Percentiles rank a stretch among this genome's conserved stretches.
Conservation (phyloP, 2,113 vertebrate genomes). For the Tapirus terrestris region DNA sequence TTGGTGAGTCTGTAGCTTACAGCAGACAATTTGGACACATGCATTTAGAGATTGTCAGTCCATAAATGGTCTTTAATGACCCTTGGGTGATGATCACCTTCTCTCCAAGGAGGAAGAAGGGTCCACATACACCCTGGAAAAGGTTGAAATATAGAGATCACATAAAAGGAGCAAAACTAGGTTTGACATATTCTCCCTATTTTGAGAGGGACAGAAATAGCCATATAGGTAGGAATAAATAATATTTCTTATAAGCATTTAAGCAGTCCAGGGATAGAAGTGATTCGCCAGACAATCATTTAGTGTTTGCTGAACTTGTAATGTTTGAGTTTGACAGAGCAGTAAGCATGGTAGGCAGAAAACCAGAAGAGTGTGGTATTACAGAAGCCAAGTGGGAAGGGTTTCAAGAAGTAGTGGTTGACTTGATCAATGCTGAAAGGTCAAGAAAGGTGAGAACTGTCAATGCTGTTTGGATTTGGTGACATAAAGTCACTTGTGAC, state of each 20-base stretch:
- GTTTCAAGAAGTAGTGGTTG: no score
- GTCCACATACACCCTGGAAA: neutral
- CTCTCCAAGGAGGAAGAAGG: neutral
- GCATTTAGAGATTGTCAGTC: neutral
- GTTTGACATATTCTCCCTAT: neutral
- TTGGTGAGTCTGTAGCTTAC: neutral
- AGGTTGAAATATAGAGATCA: neutral
- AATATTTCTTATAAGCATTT: neutral
- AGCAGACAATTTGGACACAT: neutral
- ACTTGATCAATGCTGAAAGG: neutral
- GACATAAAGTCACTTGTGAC: no score
- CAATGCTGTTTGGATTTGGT: neutral
- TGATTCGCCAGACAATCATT: neutral
- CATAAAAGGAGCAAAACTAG: neutral
- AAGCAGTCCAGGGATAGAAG: neutral
- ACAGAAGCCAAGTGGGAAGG: accelerated
- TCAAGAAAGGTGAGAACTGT: accelerated
- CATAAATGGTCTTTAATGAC: neutral
- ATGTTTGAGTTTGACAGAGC: neutral
- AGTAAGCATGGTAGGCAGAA: accelerated
- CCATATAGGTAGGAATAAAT: neutral
- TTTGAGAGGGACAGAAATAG: neutral
- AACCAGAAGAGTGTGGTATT: accelerated
- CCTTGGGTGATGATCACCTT: neutral
- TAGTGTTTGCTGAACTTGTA: neutral